Conservation (phyloP, 2,113 vertebrate species). For the Melanocharis versteri region DNA sequence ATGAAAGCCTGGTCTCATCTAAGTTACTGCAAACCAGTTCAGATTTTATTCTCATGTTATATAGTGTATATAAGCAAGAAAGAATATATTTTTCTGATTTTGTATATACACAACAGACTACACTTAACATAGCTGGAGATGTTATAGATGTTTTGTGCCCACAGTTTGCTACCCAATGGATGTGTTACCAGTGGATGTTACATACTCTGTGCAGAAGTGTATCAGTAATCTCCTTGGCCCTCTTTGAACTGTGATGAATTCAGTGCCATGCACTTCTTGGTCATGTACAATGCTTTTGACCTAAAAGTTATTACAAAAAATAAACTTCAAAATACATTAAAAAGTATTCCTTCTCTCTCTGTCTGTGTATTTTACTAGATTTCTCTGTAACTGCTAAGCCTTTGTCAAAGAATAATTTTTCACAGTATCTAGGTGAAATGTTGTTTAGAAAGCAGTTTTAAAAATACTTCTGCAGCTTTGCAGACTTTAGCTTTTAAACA, state of each 20-base stretch:
- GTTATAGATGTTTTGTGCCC: neutral
- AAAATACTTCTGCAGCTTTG: neutral
- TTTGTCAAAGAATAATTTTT: neutral
- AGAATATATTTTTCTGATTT: constrained; percentile 46
- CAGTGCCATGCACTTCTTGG: constrained; percentile 28
- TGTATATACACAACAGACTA: neutral
- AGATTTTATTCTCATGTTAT: neutral
- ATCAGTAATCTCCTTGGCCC: neutral
- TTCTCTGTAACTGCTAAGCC: neutral
- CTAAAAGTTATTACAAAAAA: constrained; percentile 29
- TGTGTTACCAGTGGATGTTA: neutral
- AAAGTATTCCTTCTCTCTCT: neutral
- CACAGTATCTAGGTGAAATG: neutral
- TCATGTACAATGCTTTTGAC: neutral
- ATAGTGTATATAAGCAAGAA: constrained; percentile 19
- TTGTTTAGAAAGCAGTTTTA: neutral
- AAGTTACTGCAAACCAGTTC: neutral
- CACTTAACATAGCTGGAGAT: neutral
- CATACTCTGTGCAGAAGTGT: neutral
- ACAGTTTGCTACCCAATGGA: neutral
- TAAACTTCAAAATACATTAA: constrained; percentile 47
- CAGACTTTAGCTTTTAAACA: neutral
- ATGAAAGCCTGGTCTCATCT: neutral
- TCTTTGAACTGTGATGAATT: constrained; percentile 11
- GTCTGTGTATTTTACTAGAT: neutral